Evolutionary conservation across 1,140 invertebrate genomes (phyloP).

Genomic region (Delia radicum): DNA sequence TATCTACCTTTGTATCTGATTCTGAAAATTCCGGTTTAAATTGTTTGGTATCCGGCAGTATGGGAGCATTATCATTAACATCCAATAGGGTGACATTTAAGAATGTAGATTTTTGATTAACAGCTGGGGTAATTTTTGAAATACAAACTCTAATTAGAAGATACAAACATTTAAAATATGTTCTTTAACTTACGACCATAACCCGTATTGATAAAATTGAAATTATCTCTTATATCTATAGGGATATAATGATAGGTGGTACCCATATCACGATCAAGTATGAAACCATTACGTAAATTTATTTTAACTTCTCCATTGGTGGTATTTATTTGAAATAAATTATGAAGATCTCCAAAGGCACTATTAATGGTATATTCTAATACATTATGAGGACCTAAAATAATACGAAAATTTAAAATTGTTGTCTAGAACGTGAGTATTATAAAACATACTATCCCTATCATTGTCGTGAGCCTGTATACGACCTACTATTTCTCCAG

Average conservation of each 20-base stretch:
- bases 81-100: constrained; percentile 54
- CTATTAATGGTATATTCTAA: constrained; percentile 54
- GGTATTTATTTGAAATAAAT: constrained; percentile 57
- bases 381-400: constrained; percentile 54
- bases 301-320: constrained; percentile 54
- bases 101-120: constrained; percentile 39
- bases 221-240: constrained; percentile 59
- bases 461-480: constrained; percentile 58
- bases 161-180: neutral
- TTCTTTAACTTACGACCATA: constrained; percentile 17
- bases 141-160: neutral
- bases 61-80: constrained; percentile 61
- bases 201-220: constrained; percentile 9
- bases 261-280: constrained; percentile 58
- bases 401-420: constrained; percentile 28
- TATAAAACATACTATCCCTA: constrained; percentile 56
- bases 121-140: neutral
- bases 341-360: constrained; percentile 38
- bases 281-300: constrained; percentile 49
- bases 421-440: no score
- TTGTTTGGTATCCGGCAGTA: constrained; percentile 47
- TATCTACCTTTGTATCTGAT: constrained; percentile 50
- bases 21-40: constrained; percentile 55
- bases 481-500: constrained; percentile 47
- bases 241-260: constrained; percentile 55